Evolutionary conservation across 2,888 invertebrate species (phyloP), one percentile per base, ranked within the genome.

Genomic region (Drosophila mettleri): DNA sequence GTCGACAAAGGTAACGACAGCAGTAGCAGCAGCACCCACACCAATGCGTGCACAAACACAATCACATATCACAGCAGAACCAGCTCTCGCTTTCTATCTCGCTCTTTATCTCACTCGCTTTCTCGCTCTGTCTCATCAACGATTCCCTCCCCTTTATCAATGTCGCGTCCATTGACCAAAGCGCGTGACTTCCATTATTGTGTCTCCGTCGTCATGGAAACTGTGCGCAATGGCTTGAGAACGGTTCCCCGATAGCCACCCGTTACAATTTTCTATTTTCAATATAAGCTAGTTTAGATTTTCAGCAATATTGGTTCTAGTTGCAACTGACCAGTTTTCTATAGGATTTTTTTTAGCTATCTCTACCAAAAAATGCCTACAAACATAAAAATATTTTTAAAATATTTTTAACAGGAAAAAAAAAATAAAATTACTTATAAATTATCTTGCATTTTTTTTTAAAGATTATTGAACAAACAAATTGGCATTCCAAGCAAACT

Each of bases 121-220:
- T 45, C 70, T 62, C 55, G 49, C 49, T 45, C 27, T 29, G 20
- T n/a, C 16, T 18, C 29, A 29, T 29, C 33, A 48, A 12, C 9
- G 4, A 8, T 18, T 6, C 31, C 22, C 33, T 20, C 3, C 46
- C 39, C n/a, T 20, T 39, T 24, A 31, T 27, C 58, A 34, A 20
- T 48, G 49, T 41, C 24, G 54, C 39, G 55, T 64, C 49, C 65
- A 65, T 70, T 65, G 64, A 66, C 64, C 63, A 51, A 52, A 64
- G 86, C 82, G 85, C 86, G 86, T 80, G 83, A 68, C 86, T 86
- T 66, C 80, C 86, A 80, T 86, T 82, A 75, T 66, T 60, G 78
- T 36, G 48, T 38, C 27, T 49, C 31, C 52, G 82, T 79, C 74
- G 68, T 54, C 71, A 85, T 85, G 82, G 66, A n/a, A 62, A 76